Evolutionary conservation across 2,888 invertebrate species (phyloP), one percentile per base, ranked within the genome.

Genomic region (Teinopalpus imperialis): DNA sequence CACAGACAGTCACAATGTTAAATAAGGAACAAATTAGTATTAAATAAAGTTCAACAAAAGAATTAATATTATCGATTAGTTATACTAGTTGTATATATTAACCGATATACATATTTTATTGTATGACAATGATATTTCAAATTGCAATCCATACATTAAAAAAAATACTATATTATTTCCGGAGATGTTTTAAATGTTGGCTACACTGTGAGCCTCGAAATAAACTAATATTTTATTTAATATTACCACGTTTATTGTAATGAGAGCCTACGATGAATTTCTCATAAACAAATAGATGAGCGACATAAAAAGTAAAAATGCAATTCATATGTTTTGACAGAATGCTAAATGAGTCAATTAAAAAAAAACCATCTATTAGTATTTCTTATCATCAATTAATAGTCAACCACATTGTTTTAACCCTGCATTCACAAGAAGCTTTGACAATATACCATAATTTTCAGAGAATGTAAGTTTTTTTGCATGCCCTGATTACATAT

Each of bases 21-120:
- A 62, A 60, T 57, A 60, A 61, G 61, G 62, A 59, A 61, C 57
- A 61, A 60, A 55, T 49, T 42, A 47, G 37, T 49, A 48, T 51
- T 48, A 53, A 49, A 48, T 50, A 49, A 52, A 43, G 20, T 27
- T 31, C 29, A 46, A 49, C 41, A 35, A 42, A 48, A 43, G 16
- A n/a, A 12, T 39, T 16, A 8, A 31, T 36, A 29, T 12, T 12
- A 35, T 27, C 14, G 9, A 37, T 37, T 20, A 24, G 6, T 14
- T 41, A 29, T 24, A 18, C 2, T 40, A 20, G 13, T 9, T 35
- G 21, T 35, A 40, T 46, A 46, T 23, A 41, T 35, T 32, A 31
- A 44, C n/a, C 32, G 9, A 44, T 7, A 12, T 23, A 40, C 9
- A 32, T 30, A n/a, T 43, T 23, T 34, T 2, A 35, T 27, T 7